Evolutionary conservation across 2,888 invertebrate species (phyloP).

Genomic region (Apamea crenata): DNA sequence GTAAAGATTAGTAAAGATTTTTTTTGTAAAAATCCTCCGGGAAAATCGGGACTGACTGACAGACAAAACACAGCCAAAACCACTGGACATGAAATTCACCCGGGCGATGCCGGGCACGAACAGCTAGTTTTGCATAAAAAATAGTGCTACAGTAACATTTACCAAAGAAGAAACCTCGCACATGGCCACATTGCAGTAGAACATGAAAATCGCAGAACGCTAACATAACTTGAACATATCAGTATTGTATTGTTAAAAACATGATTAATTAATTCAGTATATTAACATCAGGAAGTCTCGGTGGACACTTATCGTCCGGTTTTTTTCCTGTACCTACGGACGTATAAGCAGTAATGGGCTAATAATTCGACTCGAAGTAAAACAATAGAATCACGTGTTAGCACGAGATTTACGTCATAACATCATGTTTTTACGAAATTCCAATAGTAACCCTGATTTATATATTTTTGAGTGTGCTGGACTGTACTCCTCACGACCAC

Average conservation of each 20-base stretch:
- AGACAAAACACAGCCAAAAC: not conserved
- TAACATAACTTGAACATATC: conserved; percentile 31
- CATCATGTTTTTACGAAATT: not conserved
- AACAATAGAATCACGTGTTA: conserved; percentile 6
- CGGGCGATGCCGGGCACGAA: not conserved
- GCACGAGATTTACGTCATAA: not conserved
- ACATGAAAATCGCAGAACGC: conserved; percentile 35
- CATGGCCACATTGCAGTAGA: conserved; percentile 9
- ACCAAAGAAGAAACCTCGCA: conserved; percentile 35
- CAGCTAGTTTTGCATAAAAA: not conserved
- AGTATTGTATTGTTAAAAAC: conserved; percentile 10
- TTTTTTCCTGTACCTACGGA: conserved; percentile 34
- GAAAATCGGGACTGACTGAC: not conserved
- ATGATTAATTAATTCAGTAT: conserved; percentile 9
- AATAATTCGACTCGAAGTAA: conserved; percentile 16
- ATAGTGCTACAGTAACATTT: not conserved
- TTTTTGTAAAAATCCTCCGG: not conserved
- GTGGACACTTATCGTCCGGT: conserved; percentile 9
- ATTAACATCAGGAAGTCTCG: conserved; percentile 20
- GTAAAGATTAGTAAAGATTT: too few species aligned
- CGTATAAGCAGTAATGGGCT: conserved; percentile 5
- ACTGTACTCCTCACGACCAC: not conserved
- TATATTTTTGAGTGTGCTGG: not conserved
- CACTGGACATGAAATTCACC: not conserved
- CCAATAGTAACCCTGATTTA: conserved; percentile 1